phyloP scores from a whole-genome alignment of 2,888 invertebrate genomes.

The Meta bourneti region DNA sequence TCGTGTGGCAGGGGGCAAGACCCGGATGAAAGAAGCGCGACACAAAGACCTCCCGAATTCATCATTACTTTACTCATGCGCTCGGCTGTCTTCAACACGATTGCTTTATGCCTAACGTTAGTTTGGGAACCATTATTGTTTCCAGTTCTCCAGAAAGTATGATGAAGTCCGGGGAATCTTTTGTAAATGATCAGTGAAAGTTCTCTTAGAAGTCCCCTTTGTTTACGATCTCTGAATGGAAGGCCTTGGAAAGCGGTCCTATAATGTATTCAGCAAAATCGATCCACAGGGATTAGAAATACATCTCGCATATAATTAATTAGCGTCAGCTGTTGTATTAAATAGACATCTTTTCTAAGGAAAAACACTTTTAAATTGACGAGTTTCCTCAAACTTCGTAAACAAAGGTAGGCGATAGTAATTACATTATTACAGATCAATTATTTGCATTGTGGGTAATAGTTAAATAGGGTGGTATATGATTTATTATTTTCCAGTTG shows the following conservation, averaged over 20 bases:
- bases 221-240: constrained; percentile 19
- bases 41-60: constrained; percentile 45
- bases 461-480: neutral
- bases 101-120: constrained; percentile 42
- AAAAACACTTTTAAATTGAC: constrained; percentile 33
- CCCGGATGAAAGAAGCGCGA: constrained; percentile 27
- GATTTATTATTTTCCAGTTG: neutral
- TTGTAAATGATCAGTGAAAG: constrained; percentile 31
- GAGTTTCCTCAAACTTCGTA: neutral
- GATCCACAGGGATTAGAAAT: constrained; percentile 40
- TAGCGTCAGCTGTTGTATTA: constrained; percentile 59
- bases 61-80: constrained; percentile 31
- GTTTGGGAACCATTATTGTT: constrained; percentile 48
- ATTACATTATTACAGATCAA: constrained; percentile 1
- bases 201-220: constrained; percentile 25
- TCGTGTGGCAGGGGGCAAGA: neutral
- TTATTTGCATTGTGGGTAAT: neutral
- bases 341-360: constrained; percentile 21
- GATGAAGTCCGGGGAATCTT: constrained; percentile 16
- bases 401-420: neutral
- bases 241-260: neutral
- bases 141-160: constrained; percentile 34
- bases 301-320: constrained; percentile 61
- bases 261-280: constrained; percentile 44
- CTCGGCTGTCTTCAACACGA: neutral